Percentiles rank a stretch among this genome's conserved stretches.
These are phyloP conservation scores for Gasterosteus aculeatus DNA, from an alignment of 2,113 vertebrate species.

Conservation along the genomic window DNA sequence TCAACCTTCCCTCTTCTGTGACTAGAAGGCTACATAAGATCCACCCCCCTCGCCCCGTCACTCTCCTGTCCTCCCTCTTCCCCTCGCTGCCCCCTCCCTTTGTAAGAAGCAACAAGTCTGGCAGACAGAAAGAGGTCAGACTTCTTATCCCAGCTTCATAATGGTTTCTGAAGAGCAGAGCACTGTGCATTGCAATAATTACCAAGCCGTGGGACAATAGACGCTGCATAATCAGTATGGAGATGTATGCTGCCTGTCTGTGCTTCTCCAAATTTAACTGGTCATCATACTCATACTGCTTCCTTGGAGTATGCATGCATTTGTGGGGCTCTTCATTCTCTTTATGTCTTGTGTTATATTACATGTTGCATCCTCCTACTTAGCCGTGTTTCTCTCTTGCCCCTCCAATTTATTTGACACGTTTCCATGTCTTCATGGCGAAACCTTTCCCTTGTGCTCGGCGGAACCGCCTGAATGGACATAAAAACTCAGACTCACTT, in stretches of 20 bases:
- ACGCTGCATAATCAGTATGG: conserved; percentile 71
- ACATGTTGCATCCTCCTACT: conserved; percentile 22
- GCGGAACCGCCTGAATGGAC: not conserved
- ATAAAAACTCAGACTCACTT: conserved; percentile 32
- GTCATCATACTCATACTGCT: conserved; percentile 40
- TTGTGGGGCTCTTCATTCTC: conserved; percentile 51
- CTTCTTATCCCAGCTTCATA: conserved; percentile 72
- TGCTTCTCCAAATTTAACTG: conserved; percentile 49
- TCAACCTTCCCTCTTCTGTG: conserved; percentile 37
- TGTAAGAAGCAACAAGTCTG: conserved; percentile 68
- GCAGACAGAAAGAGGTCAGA: conserved; percentile 73
- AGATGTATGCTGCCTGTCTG: conserved; percentile 62
- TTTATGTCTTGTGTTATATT: conserved; percentile 33
- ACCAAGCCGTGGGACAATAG: conserved; percentile 67
- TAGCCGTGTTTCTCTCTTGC: not conserved
- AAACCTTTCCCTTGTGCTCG: not conserved
- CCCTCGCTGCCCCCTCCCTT: conserved; percentile 41
- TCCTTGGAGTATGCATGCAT: conserved; percentile 65
- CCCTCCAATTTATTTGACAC: not conserved
- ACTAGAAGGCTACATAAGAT: conserved; percentile 30
- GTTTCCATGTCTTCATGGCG: conserved; percentile 26
- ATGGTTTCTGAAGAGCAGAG: conserved; percentile 72
- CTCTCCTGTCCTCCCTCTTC: not conserved
- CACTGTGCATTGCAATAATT: conserved; percentile 70
- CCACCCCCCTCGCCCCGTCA: not conserved